Evolutionary conservation across 2,113 vertebrate genomes (phyloP).

Genomic region (Hypocryptadius cinnamomeus): DNA sequence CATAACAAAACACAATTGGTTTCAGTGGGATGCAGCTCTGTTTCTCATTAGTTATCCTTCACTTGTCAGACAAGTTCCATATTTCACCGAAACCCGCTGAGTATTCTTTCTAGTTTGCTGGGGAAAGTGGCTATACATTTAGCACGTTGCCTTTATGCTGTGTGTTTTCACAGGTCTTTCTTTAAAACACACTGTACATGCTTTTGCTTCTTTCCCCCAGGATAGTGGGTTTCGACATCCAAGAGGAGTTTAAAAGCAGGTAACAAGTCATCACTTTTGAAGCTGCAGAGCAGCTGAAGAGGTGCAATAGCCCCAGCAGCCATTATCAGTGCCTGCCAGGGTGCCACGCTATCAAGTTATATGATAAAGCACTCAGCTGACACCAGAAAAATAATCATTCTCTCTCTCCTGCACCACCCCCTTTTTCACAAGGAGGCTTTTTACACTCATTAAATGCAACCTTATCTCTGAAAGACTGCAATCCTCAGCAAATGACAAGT

Average conservation of each 20-base stretch:
- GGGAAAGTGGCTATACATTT: conserved; percentile 48
- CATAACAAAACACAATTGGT: conserved; percentile 70
- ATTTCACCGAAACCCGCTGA: conserved; percentile 49
- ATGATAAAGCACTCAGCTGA: conserved; percentile 75
- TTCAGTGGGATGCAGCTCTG: conserved; percentile 61
- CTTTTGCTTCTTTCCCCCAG: conserved; percentile 50
- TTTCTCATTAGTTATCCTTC: conserved; percentile 67
- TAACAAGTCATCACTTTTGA: conserved; percentile 54
- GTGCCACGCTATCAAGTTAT: conserved; percentile 55
- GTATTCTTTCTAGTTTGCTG: conserved; percentile 50
- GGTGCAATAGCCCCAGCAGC: conserved; percentile 56
- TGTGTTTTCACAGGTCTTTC: conserved; percentile 59
- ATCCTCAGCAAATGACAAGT: conserved; percentile 89
- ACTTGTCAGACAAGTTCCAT: conserved; percentile 62
- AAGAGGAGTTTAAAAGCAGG: conserved; percentile 64
- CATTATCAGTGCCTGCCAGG: conserved; percentile 69
- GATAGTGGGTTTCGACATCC: conserved; percentile 58
- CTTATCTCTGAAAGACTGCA: conserved; percentile 88
- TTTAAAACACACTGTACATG: conserved; percentile 50
- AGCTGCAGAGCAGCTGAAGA: conserved; percentile 42
- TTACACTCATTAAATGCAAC: conserved; percentile 89
- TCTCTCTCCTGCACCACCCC: conserved; percentile 56
- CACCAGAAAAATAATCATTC: conserved; percentile 65
- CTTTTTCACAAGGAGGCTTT: conserved; percentile 76
- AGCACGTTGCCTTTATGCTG: conserved; percentile 44